Evolutionary conservation across 2,797 vertebrate genomes (phyloP), one percentile per base, ranked within the genome.

Genomic region (Propithecus deckenii): DNA sequence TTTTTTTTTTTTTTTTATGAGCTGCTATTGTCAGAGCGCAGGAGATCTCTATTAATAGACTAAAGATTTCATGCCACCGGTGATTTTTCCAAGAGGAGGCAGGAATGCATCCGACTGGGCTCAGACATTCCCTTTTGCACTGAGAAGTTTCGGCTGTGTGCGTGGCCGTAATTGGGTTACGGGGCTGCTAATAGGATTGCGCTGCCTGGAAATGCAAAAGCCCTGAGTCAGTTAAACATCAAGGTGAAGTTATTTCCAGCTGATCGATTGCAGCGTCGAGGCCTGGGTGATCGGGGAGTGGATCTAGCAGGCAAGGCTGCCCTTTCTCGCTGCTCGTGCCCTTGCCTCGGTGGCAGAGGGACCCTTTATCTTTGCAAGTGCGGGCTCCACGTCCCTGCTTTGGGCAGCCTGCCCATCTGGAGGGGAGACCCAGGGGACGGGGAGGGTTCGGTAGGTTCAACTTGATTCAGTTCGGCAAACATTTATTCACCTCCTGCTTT

Each of bases 11-110:
- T 32, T 35, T 59, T 35, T 50, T 59, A 6, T 57, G 92, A 67
- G 67, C 93, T 63, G 20, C 94, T 84, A 80, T 86, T 95, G 92
- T 94, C 72, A 75, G 80, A 65, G 86, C 35, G 20, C 63, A 63
- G 86, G 84, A 67, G 86, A 74, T 94, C 87, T 96, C 92, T 97
- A 96, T 96, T 95, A 96, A 98, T 97, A 98, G 96, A 95, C 81
- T 85, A 89, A 71, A 93, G 87, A 92, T 86, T 92, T 92, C 38
- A 43, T 76, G 88, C 65, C 38, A 76, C 38, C 9, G 15, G 84
- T 74, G 57, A 72, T 74, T 92, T 83, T 95, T 94, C 93, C 80
- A 67, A 83, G 79, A 93, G 80, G 67, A 95, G 86, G 63, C 50
- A 43, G 8, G 22, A 52, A 61, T 35, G 59, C 30, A 74, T 87